Evolutionary conservation across 1,140 invertebrate species (phyloP), one percentile per base, ranked within the genome.

Genomic region (Dendroctonus valens): DNA sequence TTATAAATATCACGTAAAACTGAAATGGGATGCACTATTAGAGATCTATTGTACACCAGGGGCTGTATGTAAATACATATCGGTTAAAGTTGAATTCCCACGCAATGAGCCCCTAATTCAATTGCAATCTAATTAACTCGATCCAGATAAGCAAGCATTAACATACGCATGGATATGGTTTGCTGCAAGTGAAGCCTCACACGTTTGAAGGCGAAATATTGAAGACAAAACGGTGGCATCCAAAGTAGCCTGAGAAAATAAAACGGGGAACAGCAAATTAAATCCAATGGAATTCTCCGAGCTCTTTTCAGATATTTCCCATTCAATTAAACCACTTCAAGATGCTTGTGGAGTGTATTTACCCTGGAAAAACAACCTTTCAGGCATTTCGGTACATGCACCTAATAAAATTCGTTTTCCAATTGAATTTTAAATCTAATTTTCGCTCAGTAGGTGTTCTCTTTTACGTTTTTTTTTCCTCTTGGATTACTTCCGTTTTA

Each of bases 351-450:
- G 65, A 69, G 68, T 62, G 59, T 70, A 70, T 70, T 70, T 70
- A 67, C 68, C 65, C 68, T 59, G 62, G 65, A 66, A 66, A 65
- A 66, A 66, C 65, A 66, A 66, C 65, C 65, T 66, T 66, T 66
- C 57, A 66, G 65, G 55, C 65, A 66, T 66, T 59, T 66, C 65
- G 65, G 61, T 69, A 71, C 65, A 54, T 71, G 68, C 67, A 66
- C 67, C 70, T 68, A 71, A 71, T 71, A 71, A 69, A 71, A 67
- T 71, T 67, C 64, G 67, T 69, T 71, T 69, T 68, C 66, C 69
- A 69, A 73, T 73, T 73, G 71, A 73, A 73, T 73, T 73, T 73
- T 69, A 70, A 73, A 73, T 73, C 71, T 71, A 73, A 73, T 73
- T 73, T 71, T 62, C 67, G 61, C 65, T 65, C 71, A 39, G 69